These are phyloP conservation scores for Neuroscelio doddi DNA, from an alignment of 2,888 invertebrate genomes.

Conservation along the genomic window DNA sequence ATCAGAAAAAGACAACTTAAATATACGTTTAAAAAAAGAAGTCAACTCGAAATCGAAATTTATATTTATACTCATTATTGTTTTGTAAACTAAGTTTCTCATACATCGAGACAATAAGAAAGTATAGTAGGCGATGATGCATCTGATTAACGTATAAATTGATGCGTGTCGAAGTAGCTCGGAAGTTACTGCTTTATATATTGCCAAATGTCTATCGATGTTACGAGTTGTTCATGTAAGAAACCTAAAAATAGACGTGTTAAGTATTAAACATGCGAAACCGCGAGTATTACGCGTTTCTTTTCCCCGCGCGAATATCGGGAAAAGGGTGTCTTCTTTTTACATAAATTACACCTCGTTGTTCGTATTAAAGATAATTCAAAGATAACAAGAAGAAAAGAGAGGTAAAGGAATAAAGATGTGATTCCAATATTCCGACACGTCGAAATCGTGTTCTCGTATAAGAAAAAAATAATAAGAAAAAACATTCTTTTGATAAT, in stretches of 20 bases:
- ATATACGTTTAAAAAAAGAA: too few relatives aligned
- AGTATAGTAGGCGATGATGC: background rate
- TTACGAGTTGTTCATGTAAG: slow-evolving; percentile 9
- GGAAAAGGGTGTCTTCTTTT: background rate
- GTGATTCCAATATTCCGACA: slow-evolving; percentile 12
- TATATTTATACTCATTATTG: too few relatives aligned
- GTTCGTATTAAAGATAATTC: background rate
- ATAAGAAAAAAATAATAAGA: too few relatives aligned
- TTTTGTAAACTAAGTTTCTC: background rate
- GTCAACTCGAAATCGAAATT: too few relatives aligned
- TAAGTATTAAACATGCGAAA: slow-evolving; percentile 29
- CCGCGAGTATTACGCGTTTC: slow-evolving; percentile 20
- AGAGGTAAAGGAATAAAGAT: slow-evolving; percentile 35
- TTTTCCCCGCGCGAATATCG: background rate
- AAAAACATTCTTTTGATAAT: too few relatives aligned
- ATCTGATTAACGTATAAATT: slow-evolving; percentile 21
- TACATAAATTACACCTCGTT: background rate
- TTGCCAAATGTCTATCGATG: slow-evolving; percentile 62
- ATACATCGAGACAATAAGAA: slow-evolving; percentile 33
- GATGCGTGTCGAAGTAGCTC: slow-evolving; percentile 23
- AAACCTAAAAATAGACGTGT: slow-evolving; percentile 13
- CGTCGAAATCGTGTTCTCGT: too few relatives aligned
- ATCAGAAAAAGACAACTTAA: too few relatives aligned
- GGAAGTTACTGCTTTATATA: slow-evolving; percentile 59
- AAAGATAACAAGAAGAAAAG: slow-evolving; percentile 28